Base-by-base conservation (phyloP, 2,797 vertebrate species). In the Fistularia tabacaria region DNA sequence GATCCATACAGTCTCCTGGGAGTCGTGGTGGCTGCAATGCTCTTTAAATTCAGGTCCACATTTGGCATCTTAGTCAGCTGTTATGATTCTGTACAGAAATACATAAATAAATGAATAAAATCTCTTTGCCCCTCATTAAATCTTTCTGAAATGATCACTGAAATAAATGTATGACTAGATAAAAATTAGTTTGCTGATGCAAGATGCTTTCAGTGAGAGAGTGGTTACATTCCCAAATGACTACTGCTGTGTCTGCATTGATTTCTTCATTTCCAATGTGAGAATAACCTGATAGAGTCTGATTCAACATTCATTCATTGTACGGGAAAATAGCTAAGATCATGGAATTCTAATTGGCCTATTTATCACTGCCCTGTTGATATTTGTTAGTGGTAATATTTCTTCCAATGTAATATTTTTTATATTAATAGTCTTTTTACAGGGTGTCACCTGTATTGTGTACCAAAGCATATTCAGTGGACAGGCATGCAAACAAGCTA, bases 21-120 rank as follows among this genome's bases (percentile, higher is more conserved):
- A 66, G 41, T 48, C 14, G 15, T 57, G 47, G 47, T 63, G 7
- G 56, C 25, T 48, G 25, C 46, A 54, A 62, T 54, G 37, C 14
- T 47, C 49, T 54, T 52, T 68, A 48, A 61, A 70, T 66, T 56
- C 57, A 60, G 46, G 46, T 45, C 60, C 41, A 25, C 50, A 51
- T 55, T 56, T 10, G n/a, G 14, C 46, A 49, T 76, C 59, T 70
- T 62, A 79, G 15, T 82, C 72, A 69, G 66, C 73, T 41, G 52
- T 71, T 72, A 45, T 58, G 43, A 53, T 55, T 67, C 40, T 52
- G 39, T 46, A 54, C 12, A 1, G 13, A 64, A 45, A 42, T 38
- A 14, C 50, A 58, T 58, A 70, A 4, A 6, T 66, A 57, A 62
- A 73, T 60, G 13, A 10, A 38, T 50, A 61, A 67, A 65, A 63